Evolutionary conservation across 2,888 invertebrate genomes (phyloP).

Genomic region (Xiphydria camelus): DNA sequence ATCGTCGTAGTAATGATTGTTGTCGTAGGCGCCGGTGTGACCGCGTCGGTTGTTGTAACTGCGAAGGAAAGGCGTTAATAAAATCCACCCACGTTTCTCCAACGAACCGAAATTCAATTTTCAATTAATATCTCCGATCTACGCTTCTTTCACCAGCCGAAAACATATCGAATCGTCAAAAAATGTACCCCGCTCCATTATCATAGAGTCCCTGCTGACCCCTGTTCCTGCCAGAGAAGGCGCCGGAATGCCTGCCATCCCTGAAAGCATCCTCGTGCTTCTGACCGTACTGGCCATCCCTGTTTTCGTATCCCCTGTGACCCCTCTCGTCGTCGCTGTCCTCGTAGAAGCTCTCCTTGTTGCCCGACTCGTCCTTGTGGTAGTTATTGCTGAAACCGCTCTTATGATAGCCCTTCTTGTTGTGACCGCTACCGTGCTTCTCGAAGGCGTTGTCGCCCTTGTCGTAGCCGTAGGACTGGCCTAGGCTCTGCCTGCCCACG

Average conservation of each 20-base stretch:
- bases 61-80: neutral
- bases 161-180: too few species aligned
- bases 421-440: conserved; percentile 42
- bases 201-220: conserved; percentile 22
- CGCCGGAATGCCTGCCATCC: conserved; percentile 27
- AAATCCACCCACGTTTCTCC: neutral
- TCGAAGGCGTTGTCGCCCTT: conserved; percentile 30
- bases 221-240: conserved; percentile 21
- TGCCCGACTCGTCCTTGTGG: conserved; percentile 72
- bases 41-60: conserved; percentile 57
- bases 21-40: conserved; percentile 59
- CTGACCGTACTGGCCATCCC: conserved; percentile 44
- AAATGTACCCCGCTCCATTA: conserved; percentile 30
- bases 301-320: conserved; percentile 47
- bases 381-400: conserved; percentile 72
- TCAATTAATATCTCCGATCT: neutral
- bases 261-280: conserved; percentile 29
- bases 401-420: conserved; percentile 72
- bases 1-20: conserved; percentile 60
- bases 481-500: conserved; percentile 59
- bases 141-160: too few species aligned
- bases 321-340: conserved; percentile 61
- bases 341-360: conserved; percentile 71
- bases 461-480: conserved; percentile 48
- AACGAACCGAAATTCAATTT: neutral